These are phyloP conservation scores for Syrrhaptes paradoxus DNA, from an alignment of 2,113 vertebrate genomes.

Conservation along the genomic window DNA sequence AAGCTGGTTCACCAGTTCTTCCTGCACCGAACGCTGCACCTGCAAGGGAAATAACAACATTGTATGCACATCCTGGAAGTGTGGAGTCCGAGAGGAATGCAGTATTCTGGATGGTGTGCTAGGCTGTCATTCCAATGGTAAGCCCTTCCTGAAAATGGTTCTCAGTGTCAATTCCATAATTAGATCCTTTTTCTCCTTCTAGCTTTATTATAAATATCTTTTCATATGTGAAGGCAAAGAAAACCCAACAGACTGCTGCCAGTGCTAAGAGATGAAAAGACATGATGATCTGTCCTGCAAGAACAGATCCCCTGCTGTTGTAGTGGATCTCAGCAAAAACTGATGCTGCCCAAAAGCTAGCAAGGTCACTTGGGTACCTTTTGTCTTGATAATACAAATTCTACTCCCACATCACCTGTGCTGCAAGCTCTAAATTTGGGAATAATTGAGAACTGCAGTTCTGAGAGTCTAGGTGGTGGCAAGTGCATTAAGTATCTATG, in stretches of 20 bases:
- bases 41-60: slow-evolving; percentile 71
- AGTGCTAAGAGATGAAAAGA: not conserved
- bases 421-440: not conserved
- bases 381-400: not conserved
- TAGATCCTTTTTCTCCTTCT: not conserved
- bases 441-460: not conserved
- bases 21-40: slow-evolving; percentile 83
- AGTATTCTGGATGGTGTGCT: slow-evolving; percentile 80
- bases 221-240: not conserved
- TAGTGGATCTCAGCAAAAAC: not conserved
- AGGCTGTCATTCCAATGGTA: slow-evolving; percentile 86
- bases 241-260: not conserved
- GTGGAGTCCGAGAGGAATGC: slow-evolving; percentile 84
- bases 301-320: not conserved
- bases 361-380: not conserved
- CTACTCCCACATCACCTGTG: not conserved
- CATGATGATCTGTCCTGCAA: not conserved
- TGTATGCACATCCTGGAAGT: slow-evolving; percentile 81
- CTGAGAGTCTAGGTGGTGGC: not conserved
- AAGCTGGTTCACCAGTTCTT: slow-evolving; percentile 78
- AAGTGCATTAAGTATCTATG: not conserved
- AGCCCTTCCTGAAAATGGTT: not conserved
- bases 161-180: not conserved
- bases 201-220: not conserved
- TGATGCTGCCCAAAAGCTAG: not conserved